Base-by-base conservation (phyloP, 2,888 invertebrate species). In the Pandemis cinnamomeana region DNA sequence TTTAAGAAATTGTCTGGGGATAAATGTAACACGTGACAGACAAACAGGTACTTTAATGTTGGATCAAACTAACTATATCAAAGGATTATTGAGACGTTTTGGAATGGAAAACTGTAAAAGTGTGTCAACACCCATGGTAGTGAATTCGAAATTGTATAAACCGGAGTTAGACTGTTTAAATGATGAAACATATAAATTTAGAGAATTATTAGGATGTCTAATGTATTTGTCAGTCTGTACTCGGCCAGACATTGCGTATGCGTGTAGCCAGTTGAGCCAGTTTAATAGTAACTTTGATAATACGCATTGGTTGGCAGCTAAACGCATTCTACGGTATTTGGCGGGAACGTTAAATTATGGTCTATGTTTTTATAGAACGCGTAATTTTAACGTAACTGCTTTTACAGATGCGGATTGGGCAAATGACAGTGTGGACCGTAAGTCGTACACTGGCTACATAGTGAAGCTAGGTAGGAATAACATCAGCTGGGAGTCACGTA, bases 191-290 rank as follows among this genome's bases (percentile, higher is more conserved):
- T 71, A 71, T 68, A 36, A 62, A 8, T 62, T 20, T 63, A 63
- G 44, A 20, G n/a, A 63, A 10, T 5, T 63, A 10, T 0, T 77
- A 7, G 77, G 77, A 7, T 58, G 67, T 58, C 15, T 78, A 2
- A 78, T 77, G 76, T 79, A 79, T 27, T 51, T 77, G 42, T 58
- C 75, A 13, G 77, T 79, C n/a, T 74, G 71, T 51, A 78, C 78
- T 20, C 48, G 78, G 6, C 79, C 78, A 20, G 79, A 79, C 42
- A 78, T 79, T 44, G 8, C 77, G n/a, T 77, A 62, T 71, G 51
- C 75, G 13, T 71, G 62, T 41, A 76, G 76, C 67, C 58, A 76
- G 7, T 36, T 79, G 10, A 75, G 78, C 60, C 80, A 80, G 41
- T 79, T 77, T 72, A 75, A 67, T 71, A 75, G 67, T 61, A 51